A percentile compares a stretch with the other conserved stretches of the same genome.
phyloP scores from a whole-genome alignment of 2,113 vertebrate genomes.

The Pyxicephalus adspersus region DNA sequence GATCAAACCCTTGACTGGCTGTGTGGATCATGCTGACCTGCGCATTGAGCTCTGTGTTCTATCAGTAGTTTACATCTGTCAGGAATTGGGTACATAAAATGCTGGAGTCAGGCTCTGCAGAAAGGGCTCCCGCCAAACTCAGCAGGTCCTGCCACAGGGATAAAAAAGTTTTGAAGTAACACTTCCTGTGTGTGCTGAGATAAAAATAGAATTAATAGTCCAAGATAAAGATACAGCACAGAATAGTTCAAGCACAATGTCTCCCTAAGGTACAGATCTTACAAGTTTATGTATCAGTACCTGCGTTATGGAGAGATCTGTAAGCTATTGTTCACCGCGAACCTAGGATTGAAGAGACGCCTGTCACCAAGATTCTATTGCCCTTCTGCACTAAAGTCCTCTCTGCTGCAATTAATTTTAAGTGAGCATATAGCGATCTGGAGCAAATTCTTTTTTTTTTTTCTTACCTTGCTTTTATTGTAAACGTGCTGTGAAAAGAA shows the following conservation, averaged over 20 bases:
- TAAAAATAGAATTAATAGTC: conserved; percentile 29
- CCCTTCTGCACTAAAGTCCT: neutral
- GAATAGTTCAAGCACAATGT: conserved; percentile 6
- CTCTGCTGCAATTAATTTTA: conserved; percentile 43
- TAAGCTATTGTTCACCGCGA: neutral
- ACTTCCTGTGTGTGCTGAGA: neutral
- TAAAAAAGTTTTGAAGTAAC: neutral
- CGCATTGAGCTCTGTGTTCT: no score
- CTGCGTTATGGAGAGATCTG: conserved; percentile 6
- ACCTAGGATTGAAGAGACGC: neutral
- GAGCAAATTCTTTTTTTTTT: neutral
- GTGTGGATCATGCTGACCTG: no score
- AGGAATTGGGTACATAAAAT: no score
- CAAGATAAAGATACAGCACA: neutral
- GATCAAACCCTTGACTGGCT: no score
- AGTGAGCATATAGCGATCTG: neutral
- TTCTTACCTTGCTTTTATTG: neutral
- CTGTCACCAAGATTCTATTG: conserved; percentile 19
- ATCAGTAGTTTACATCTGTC: no score
- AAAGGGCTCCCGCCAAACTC: neutral
- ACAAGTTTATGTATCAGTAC: neutral
- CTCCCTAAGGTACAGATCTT: conserved; percentile 20
- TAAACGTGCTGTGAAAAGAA: neutral
- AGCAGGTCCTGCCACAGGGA: neutral
- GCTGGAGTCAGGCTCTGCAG: no score